These are phyloP conservation scores for Thaumetopoea pityocampa DNA, from an alignment of 1,140 invertebrate genomes.

Conservation along the genomic window DNA sequence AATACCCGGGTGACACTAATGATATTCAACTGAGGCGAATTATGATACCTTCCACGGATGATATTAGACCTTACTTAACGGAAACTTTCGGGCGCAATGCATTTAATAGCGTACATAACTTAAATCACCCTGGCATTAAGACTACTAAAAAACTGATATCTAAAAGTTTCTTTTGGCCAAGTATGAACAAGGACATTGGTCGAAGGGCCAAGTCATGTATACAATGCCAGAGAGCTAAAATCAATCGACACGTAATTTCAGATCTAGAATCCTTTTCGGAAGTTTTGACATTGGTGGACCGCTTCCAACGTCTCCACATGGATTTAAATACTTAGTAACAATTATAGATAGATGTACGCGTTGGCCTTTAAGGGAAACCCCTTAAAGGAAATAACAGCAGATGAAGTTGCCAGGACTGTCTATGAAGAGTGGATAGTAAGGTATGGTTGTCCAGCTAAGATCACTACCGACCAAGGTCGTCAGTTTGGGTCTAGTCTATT, in stretches of 20 bases:
- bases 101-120: neutral
- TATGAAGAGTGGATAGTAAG: no score
- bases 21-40: neutral
- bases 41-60: neutral
- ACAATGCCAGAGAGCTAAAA: neutral
- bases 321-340: neutral
- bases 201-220: neutral
- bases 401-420: no score
- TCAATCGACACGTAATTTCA: neutral
- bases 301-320: neutral
- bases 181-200: neutral
- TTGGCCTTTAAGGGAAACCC: constrained; percentile 1
- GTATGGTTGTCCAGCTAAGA: no score
- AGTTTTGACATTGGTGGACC: neutral
- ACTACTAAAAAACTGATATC: neutral
- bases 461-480: no score
- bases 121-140: constrained; percentile 1
- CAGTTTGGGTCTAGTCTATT: no score
- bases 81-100: neutral
- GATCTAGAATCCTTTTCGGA: neutral
- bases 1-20: neutral
- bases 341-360: neutral
- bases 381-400: neutral
- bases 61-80: neutral
- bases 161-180: neutral